These are phyloP conservation scores for Chelidonichthys spinosus DNA, from an alignment of 2,797 vertebrate genomes.

Conservation along the genomic window DNA sequence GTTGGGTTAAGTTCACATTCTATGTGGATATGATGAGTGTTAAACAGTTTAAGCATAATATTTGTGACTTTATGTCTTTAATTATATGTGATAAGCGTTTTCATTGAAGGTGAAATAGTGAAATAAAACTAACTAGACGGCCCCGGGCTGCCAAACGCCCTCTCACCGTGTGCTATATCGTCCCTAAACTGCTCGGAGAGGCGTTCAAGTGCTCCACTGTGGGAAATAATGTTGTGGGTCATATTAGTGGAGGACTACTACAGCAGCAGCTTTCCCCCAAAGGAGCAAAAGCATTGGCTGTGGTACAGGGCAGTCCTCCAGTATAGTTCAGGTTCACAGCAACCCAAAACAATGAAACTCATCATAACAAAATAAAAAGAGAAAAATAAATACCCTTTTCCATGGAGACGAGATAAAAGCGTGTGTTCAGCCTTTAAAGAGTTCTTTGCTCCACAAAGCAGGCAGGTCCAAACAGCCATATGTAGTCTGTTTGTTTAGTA, in stretches of 20 bases:
- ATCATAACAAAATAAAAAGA: conserved; percentile 21
- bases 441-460: conserved; percentile 23
- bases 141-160: conserved; percentile 15
- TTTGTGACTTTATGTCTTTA: too few species aligned
- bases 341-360: conserved; percentile 24
- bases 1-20: too few species aligned
- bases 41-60: too few species aligned
- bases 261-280: conserved; percentile 12
- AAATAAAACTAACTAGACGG: conserved; percentile 32
- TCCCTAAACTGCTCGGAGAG: conserved; percentile 25
- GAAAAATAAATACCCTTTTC: conserved; percentile 13
- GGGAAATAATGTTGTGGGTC: conserved; percentile 12
- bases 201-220: conserved; percentile 18
- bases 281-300: not conserved
- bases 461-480: not conserved
- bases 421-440: conserved; percentile 26
- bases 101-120: not conserved
- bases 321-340: conserved; percentile 11
- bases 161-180: conserved; percentile 2
- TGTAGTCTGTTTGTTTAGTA: not conserved
- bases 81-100: too few species aligned
- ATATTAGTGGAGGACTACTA: not conserved
- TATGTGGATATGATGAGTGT: too few species aligned
- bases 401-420: conserved; percentile 17
- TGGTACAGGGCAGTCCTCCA: not conserved